Base-by-base conservation (phyloP, 2,113 vertebrate genomes). In the Entelurus aequoreus region DNA sequence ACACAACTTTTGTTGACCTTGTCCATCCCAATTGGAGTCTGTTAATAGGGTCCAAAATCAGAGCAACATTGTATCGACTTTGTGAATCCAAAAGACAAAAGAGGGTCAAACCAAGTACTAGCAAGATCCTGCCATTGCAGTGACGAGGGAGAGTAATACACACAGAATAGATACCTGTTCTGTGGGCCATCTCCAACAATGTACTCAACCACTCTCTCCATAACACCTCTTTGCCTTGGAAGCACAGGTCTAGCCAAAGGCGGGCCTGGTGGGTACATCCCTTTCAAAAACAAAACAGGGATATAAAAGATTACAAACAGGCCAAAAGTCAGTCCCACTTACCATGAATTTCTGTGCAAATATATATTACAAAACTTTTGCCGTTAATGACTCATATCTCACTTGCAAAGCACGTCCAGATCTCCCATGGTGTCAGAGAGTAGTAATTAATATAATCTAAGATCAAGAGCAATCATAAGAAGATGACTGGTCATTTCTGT, bases 141-240 rank as follows among this genome's bases (percentile, higher is more conserved):
- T 28, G 51, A 21, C 19, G 10, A 35, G 51, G 10, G 8, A 38
- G 13, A n/a, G 6, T 37, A 16, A 44, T 2, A 7, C 11, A 16
- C 42, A 46, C 42, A 46, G 40, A 10, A 7, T 7, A 44, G 37
- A 49, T 63, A 87, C 97, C 96, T 96, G 92, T 99, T 99, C 80
- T 96, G 94, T 79, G 96, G 97, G 54, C 96, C 96, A 83, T 99
- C 95, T 54, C 97, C 95, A 82, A 99, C 96, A 74, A 99, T 92
- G 87, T 95, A 99, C 71, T 99, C 97, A 83, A 99, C 89, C 87
- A 99, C 82, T 92, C 94, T 93, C 85, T 99, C 96, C 88, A 97
- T 67, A 42, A 93, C 84, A 62, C 96, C 92, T 80, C 96, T 90
- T 65, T 99, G 94, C 82, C 93, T 88, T 35, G 96, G 96, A 74